Evolutionary conservation across 1,140 invertebrate species (phyloP).

Genomic region (Oscheius sp.): DNA sequence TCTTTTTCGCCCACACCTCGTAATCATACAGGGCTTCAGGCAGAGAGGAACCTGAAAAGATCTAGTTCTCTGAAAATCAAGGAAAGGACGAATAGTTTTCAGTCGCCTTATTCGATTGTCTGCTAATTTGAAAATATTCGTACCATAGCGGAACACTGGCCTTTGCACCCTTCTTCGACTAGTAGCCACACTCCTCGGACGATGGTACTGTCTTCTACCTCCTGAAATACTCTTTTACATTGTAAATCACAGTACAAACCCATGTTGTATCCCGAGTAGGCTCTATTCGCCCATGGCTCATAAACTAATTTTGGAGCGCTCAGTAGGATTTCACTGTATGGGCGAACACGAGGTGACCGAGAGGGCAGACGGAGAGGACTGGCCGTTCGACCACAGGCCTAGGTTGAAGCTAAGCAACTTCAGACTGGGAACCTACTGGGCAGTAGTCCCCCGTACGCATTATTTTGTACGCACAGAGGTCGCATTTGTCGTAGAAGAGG

Average conservation of each 20-base stretch:
- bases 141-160: constrained; percentile 10
- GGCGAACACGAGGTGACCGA: background rate
- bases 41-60: background rate
- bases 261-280: background rate
- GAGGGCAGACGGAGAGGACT: background rate
- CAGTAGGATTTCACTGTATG: background rate
- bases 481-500: constrained; percentile 13
- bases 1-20: constrained; percentile 13
- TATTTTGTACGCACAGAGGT: constrained; percentile 1
- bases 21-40: constrained; percentile 7
- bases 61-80: too few species aligned
- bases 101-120: background rate
- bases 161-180: background rate
- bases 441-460: background rate
- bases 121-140: background rate
- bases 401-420: background rate
- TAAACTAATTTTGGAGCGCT: background rate
- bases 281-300: background rate
- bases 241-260: background rate
- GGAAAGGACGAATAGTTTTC: too few species aligned
- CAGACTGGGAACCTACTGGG: background rate
- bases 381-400: background rate
- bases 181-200: background rate
- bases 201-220: background rate
- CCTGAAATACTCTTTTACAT: background rate